Percentiles rank a stretch among this genome's conserved stretches.
phyloP scores from a whole-genome alignment of 2,797 vertebrate species.

The Halcyon leucocephala region DNA sequence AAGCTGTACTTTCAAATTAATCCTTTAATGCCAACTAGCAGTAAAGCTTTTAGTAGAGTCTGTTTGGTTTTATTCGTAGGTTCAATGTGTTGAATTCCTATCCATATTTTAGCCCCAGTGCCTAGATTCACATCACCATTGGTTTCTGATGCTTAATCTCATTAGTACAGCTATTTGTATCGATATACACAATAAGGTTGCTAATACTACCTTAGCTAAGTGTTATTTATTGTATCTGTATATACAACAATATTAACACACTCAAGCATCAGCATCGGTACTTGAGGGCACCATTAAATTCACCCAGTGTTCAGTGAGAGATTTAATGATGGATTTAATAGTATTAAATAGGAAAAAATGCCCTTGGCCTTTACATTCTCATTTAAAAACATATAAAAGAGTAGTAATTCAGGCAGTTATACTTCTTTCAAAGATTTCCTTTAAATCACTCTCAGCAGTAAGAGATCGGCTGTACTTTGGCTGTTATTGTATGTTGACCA shows the following conservation, averaged over 20 bases:
- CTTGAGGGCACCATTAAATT: conserved; percentile 83
- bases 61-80: conserved; percentile 46
- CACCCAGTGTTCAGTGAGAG: conserved; percentile 76
- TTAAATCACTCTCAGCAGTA: conserved; percentile 74
- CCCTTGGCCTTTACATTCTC: conserved; percentile 82
- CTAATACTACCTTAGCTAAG: conserved; percentile 75
- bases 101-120: conserved; percentile 43
- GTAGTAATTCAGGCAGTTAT: conserved; percentile 79
- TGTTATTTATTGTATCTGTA: conserved; percentile 82
- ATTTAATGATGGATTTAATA: conserved; percentile 85
- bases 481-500: conserved; percentile 31
- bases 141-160: conserved; percentile 75
- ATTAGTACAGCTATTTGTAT: conserved; percentile 76
- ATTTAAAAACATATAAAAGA: conserved; percentile 84
- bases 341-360: conserved; percentile 80
- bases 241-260: conserved; percentile 83
- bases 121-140: conserved; percentile 29
- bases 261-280: conserved; percentile 71
- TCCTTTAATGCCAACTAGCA: conserved; percentile 67
- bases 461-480: conserved; percentile 27
- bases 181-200: conserved; percentile 70
- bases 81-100: conserved; percentile 33
- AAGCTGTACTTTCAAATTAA: conserved; percentile 60
- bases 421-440: conserved; percentile 76
- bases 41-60: conserved; percentile 69